Conservation (phyloP, 2,888 invertebrate species). For the Melanostoma scalare region DNA sequence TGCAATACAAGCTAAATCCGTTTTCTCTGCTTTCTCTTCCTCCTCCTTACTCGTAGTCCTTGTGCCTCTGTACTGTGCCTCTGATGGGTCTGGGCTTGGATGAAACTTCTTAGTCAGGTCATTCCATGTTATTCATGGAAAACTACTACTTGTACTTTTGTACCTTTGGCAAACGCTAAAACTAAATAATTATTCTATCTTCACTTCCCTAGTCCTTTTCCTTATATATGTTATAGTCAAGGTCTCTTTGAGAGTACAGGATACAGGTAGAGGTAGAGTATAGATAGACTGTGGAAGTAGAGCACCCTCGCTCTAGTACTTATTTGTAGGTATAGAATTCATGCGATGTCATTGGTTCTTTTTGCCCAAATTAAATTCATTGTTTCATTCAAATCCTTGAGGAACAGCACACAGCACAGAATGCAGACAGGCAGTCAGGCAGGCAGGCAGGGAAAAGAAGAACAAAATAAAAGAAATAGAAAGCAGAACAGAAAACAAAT, state of each 20-base stretch:
- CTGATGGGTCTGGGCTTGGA: neutral
- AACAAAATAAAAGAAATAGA: conserved; percentile 18
- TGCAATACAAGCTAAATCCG: conserved; percentile 49
- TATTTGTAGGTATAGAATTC: conserved; percentile 4
- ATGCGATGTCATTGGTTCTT: conserved; percentile 61
- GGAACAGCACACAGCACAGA: neutral
- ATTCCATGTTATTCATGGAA: conserved; percentile 48
- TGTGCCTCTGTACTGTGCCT: too few relatives aligned
- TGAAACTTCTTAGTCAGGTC: conserved; percentile 32
- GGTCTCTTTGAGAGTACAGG: neutral
- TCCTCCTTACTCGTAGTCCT: too few relatives aligned
- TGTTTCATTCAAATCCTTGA: conserved; percentile 57
- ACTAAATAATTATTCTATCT: conserved; percentile 58
- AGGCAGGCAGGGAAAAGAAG: neutral
- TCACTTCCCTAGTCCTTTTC: conserved; percentile 7
- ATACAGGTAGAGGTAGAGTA: conserved; percentile 9
- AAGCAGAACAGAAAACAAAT: conserved; percentile 48
- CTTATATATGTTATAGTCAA: too few relatives aligned
- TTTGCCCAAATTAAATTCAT: conserved; percentile 69
- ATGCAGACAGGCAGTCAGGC: neutral
- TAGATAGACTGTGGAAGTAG: neutral
- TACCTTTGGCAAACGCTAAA: conserved; percentile 48
- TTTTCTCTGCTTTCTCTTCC: neutral
- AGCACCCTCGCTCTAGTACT: conserved; percentile 3
- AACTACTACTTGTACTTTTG: conserved; percentile 26